Evolutionary conservation across 2,888 invertebrate species (phyloP).

Genomic region (Nomada lathburiana): DNA sequence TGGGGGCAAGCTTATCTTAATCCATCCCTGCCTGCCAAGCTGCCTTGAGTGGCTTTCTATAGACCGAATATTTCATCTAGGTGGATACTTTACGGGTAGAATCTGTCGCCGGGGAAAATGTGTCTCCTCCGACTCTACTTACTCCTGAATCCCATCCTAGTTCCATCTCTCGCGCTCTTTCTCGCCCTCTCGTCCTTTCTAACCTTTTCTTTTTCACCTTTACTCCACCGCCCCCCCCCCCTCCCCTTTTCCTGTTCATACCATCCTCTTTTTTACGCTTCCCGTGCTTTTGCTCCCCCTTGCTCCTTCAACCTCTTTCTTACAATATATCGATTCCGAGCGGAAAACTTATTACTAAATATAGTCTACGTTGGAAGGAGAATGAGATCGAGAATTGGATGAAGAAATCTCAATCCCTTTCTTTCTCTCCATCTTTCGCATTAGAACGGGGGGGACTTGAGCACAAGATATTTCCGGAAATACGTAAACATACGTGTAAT

Average conservation of each 20-base stretch:
- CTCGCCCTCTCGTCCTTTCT: constrained; percentile 1
- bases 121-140: constrained; percentile 54
- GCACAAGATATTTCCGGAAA: no score
- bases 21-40: constrained; percentile 64
- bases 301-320: constrained; percentile 29
- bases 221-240: no score
- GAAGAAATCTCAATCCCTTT: not conserved
- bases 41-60: constrained; percentile 67
- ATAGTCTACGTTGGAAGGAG: constrained; percentile 40
- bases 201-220: not conserved
- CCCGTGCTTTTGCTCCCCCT: constrained; percentile 14
- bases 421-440: no score
- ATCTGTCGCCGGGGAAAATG: constrained; percentile 69
- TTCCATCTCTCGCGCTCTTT: constrained; percentile 8
- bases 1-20: constrained; percentile 65
- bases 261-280: constrained; percentile 11
- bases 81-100: constrained; percentile 69
- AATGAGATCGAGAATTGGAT: constrained; percentile 49
- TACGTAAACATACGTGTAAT: no score
- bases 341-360: constrained; percentile 66
- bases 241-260: not conserved
- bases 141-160: constrained; percentile 22
- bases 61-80: constrained; percentile 70
- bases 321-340: constrained; percentile 66
- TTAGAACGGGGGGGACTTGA: no score